These are phyloP conservation scores for Anas capensis DNA, from an alignment of 2,797 vertebrate genomes.

Conservation along the genomic window DNA sequence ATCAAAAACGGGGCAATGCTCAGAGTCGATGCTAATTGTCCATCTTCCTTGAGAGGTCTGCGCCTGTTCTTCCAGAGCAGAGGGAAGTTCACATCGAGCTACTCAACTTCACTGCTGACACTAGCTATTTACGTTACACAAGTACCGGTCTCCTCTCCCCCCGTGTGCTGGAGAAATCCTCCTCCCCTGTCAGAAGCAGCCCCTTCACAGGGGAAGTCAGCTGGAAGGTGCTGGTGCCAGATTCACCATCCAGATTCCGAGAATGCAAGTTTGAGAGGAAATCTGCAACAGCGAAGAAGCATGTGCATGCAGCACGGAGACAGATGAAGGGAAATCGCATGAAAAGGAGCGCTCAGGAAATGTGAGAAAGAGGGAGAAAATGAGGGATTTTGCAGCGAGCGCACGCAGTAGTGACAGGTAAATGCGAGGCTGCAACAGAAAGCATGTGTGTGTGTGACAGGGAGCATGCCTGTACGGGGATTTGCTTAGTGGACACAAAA, in stretches of 20 bases:
- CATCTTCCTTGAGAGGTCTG: not conserved
- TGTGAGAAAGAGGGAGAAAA: slow-evolving; percentile 10
- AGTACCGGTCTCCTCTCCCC: not conserved
- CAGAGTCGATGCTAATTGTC: not conserved
- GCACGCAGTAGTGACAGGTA: not conserved
- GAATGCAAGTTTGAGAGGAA: not conserved
- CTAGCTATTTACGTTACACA: not conserved
- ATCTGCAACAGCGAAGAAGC: not conserved
- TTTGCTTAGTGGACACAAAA: slow-evolving; percentile 20
- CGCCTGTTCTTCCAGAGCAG: not conserved
- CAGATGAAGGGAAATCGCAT: not conserved
- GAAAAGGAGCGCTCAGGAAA: not conserved
- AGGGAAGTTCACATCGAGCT: slow-evolving; percentile 10
- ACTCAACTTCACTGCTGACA: slow-evolving; percentile 14
- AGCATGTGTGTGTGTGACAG: not conserved
- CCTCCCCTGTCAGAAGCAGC: not conserved
- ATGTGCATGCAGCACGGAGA: not conserved
- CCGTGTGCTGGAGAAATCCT: not conserved
- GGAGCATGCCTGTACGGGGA: not conserved
- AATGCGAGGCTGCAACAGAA: not conserved
- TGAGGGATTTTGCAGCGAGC: not conserved
- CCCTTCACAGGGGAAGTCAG: slow-evolving; percentile 8
- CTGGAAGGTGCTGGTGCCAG: slow-evolving; percentile 9
- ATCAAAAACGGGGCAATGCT: not conserved
- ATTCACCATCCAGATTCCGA: not conserved